phyloP scores from a whole-genome alignment of 2,888 invertebrate species.

The Apamea anceps region DNA sequence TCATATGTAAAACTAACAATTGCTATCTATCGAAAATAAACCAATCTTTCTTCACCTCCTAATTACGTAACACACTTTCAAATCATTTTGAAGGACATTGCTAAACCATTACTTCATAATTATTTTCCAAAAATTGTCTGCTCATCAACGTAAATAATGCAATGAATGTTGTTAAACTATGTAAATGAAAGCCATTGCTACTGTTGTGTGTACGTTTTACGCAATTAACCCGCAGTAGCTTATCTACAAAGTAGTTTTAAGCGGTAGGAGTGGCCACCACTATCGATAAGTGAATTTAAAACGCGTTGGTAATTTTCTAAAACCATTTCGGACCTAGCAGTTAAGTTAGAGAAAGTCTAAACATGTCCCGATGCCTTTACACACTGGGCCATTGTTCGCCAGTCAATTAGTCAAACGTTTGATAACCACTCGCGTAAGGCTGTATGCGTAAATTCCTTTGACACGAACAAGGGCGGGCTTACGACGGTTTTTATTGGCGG shows the following conservation, averaged over 20 bases:
- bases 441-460: constrained; percentile 71
- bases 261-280: constrained; percentile 1
- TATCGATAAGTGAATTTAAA: constrained; percentile 41
- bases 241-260: constrained; percentile 32
- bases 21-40: not conserved
- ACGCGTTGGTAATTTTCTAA: constrained; percentile 51
- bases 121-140: too few relatives aligned
- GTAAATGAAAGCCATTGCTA: not conserved
- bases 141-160: not conserved
- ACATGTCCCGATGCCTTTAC: constrained; percentile 52
- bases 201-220: not conserved
- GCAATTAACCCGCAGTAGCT: not conserved
- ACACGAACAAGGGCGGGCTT: constrained; percentile 68
- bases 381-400: constrained; percentile 63
- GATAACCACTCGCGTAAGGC: constrained; percentile 65
- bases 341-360: constrained; percentile 62
- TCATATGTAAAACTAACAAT: not conserved
- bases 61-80: not conserved
- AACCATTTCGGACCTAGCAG: constrained; percentile 42
- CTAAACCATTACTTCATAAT: not conserved
- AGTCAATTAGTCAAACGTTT: constrained; percentile 69
- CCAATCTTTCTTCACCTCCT: not conserved
- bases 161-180: not conserved
- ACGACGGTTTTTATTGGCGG: constrained; percentile 65
- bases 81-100: not conserved